These are phyloP conservation scores for Drosophila sordidula DNA, from an alignment of 2,888 invertebrate species.

Conservation along the genomic window DNA sequence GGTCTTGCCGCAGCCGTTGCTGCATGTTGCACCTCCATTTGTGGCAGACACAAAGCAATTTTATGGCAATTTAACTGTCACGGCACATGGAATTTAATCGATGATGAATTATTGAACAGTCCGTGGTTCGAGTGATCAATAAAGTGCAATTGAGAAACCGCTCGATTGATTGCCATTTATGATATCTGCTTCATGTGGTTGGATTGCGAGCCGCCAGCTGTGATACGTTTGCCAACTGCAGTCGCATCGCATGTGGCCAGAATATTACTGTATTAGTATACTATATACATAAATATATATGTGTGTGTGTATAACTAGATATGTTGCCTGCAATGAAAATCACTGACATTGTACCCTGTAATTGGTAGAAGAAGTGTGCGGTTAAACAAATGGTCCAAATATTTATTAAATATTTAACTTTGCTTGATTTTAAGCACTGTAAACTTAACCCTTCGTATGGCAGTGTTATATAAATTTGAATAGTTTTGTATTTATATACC, in stretches of 20 bases:
- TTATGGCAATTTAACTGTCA: constrained; percentile 63
- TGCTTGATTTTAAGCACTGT: too few relatives aligned
- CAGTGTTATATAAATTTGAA: too few relatives aligned
- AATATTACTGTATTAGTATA: constrained; percentile 17
- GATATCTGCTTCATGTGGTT: constrained; percentile 22
- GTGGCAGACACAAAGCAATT: constrained; percentile 55
- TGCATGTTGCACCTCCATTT: constrained; percentile 10
- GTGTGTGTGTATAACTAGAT: constrained; percentile 1
- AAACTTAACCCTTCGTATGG: too few relatives aligned
- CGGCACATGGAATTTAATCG: constrained; percentile 17
- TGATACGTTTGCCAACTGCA: constrained; percentile 5
- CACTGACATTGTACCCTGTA: constrained; percentile 11
- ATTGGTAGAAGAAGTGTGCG: too few relatives aligned
- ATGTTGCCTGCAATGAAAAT: constrained; percentile 11
- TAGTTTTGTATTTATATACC: too few relatives aligned
- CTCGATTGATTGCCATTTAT: constrained; percentile 51
- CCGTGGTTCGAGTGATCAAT: constrained; percentile 16
- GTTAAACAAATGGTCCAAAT: too few relatives aligned
- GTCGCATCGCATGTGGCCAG: constrained; percentile 41
- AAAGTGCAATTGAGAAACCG: constrained; percentile 54
- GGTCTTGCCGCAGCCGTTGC: background rate
- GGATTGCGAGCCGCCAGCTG: constrained; percentile 32
- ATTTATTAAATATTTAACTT: too few relatives aligned
- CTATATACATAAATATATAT: background rate
- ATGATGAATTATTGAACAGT: constrained; percentile 42